phyloP scores from a whole-genome alignment of 2,888 invertebrate species.

The Siphonodentalium dalli region DNA sequence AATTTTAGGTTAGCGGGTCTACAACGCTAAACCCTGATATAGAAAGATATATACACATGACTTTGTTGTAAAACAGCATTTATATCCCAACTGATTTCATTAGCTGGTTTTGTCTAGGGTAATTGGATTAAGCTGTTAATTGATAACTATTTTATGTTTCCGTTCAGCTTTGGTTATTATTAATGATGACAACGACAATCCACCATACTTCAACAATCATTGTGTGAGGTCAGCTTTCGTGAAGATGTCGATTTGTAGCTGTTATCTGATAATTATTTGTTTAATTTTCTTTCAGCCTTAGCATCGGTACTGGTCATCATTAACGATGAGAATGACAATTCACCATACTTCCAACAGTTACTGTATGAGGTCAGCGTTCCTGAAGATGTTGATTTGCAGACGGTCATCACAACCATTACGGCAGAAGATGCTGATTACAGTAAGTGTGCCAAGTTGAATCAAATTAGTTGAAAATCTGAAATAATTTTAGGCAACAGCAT shows the following conservation, averaged over 20 bases:
- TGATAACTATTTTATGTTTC: no score
- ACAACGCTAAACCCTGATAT: no score
- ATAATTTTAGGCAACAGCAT: background rate
- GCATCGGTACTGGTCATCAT: constrained; percentile 78
- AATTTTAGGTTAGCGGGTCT: no score
- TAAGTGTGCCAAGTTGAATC: constrained; percentile 71
- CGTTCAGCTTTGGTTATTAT: no score
- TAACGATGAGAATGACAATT: constrained; percentile 57
- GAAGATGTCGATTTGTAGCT: background rate
- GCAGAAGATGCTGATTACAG: constrained; percentile 99
- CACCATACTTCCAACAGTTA: constrained; percentile 51
- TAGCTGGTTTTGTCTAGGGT: no score
- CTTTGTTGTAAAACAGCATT: no score
- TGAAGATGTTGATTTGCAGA: constrained; percentile 78
- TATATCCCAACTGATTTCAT: no score
- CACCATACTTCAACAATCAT: constrained; percentile 51
- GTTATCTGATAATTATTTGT: background rate
- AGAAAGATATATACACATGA: no score
- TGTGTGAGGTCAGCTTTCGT: no score
- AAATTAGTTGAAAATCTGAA: background rate
- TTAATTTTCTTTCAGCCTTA: constrained; percentile 72
- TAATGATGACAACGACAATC: constrained; percentile 57
- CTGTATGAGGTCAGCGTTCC: constrained; percentile 50
- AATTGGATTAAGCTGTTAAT: no score
- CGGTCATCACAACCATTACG: constrained; percentile 84